Evolutionary conservation across 2,113 vertebrate genomes (phyloP).

Genomic region (Dicerorhinus sumatrensis): DNA sequence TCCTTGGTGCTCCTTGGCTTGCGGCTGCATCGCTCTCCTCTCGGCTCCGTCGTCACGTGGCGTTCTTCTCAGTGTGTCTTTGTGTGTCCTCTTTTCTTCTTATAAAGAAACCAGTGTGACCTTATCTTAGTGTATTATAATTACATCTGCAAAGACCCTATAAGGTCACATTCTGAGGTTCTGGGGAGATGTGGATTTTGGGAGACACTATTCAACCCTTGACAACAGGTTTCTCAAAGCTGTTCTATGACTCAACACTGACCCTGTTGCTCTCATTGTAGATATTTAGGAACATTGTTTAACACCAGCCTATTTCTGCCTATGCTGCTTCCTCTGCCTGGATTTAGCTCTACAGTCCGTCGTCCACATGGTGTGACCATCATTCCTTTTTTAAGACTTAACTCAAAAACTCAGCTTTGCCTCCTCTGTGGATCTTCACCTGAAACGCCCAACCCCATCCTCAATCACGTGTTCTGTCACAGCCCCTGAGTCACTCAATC

Average conservation of each 20-base stretch:
- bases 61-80: no score
- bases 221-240: neutral
- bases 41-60: fast-evolving
- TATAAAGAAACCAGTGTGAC: neutral
- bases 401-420: neutral
- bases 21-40: fast-evolving
- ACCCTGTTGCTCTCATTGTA: fast-evolving
- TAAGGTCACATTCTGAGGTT: neutral
- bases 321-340: neutral
- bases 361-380: neutral
- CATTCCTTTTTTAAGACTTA: neutral
- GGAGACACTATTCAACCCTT: neutral
- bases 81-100: neutral
- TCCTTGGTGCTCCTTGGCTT: neutral
- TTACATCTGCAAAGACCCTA: neutral
- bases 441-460: neutral
- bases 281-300: neutral
- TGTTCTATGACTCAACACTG: neutral
- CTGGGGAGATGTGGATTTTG: neutral
- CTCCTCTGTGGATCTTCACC: neutral
- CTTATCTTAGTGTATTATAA: neutral
- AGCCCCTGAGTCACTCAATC: neutral
- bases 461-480: fast-evolving
- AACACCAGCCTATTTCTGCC: neutral
- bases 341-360: neutral